These are phyloP conservation scores for Pangasius sanitwongsei DNA, from an alignment of 2,797 vertebrate genomes.

Conservation along the genomic window DNA sequence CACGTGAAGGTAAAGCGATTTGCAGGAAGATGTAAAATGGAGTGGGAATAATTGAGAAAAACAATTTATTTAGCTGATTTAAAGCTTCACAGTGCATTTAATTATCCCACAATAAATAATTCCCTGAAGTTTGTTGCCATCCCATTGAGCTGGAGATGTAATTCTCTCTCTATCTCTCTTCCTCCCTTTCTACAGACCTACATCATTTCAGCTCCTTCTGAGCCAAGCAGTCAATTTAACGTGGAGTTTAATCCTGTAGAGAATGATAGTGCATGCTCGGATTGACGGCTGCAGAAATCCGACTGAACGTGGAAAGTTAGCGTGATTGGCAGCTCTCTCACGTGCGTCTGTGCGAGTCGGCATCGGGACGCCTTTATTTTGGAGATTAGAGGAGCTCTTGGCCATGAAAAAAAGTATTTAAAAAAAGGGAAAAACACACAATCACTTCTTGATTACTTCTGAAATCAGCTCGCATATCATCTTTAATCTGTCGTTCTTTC, in stretches of 20 bases:
- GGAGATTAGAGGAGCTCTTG: slow-evolving; percentile 64
- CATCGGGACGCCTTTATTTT: slow-evolving; percentile 54
- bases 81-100: slow-evolving; percentile 76
- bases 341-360: slow-evolving; percentile 44
- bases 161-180: slow-evolving; percentile 63
- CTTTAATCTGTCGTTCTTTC: slow-evolving; percentile 21
- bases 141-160: slow-evolving; percentile 63
- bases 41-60: slow-evolving; percentile 73
- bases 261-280: slow-evolving; percentile 64
- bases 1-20: slow-evolving; percentile 11
- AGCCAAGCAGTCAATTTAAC: slow-evolving; percentile 75
- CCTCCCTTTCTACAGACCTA: slow-evolving; percentile 65
- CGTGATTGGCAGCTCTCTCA: slow-evolving; percentile 69
- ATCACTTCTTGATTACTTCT: slow-evolving; percentile 62
- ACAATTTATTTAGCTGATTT: slow-evolving; percentile 77
- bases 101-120: slow-evolving; percentile 72
- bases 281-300: slow-evolving; percentile 72
- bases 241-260: slow-evolving; percentile 72
- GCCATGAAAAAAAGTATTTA: slow-evolving; percentile 29
- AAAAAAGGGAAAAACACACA: slow-evolving; percentile 18
- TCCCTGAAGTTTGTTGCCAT: slow-evolving; percentile 69
- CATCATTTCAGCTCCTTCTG: slow-evolving; percentile 68
- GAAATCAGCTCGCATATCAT: slow-evolving; percentile 65
- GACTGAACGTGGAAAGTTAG: slow-evolving; percentile 65
- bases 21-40: slow-evolving; percentile 43